Evolutionary conservation across 2,113 vertebrate genomes (phyloP).

Genomic region (Albula goreensis): DNA sequence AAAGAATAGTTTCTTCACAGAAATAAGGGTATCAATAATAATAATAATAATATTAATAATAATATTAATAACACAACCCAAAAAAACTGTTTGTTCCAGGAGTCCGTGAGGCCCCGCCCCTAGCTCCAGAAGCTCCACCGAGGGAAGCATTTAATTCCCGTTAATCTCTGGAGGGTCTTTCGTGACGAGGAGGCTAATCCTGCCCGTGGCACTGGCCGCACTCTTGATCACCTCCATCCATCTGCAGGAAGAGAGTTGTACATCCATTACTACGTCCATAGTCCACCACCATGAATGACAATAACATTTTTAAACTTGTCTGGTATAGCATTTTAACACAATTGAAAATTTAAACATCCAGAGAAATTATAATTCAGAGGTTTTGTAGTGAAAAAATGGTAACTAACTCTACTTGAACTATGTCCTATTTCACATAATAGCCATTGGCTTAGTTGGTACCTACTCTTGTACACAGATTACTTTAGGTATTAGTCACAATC

Average conservation of each 20-base stretch:
- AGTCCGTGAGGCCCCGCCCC: constrained; percentile 65
- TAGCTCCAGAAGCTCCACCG: constrained; percentile 29
- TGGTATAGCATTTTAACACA: too few species aligned
- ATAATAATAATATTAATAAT: not conserved
- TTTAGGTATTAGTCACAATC: too few species aligned
- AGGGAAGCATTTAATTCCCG: constrained; percentile 57
- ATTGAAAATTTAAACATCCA: too few species aligned
- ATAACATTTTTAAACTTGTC: not conserved
- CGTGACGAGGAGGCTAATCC: constrained; percentile 71
- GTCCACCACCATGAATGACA: not conserved
- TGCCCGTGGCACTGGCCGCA: constrained; percentile 77
- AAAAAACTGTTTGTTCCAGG: constrained; percentile 21
- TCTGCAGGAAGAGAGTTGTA: constrained; percentile 61
- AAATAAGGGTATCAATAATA: constrained; percentile 5
- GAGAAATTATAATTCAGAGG: too few species aligned
- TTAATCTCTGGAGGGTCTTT: constrained; percentile 72
- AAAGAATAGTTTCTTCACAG: not conserved
- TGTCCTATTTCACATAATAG: too few species aligned
- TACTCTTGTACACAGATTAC: too few species aligned
- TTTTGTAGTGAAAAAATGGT: too few species aligned
- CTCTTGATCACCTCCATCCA: constrained; percentile 97
- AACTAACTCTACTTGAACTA: too few species aligned
- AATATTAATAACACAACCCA: constrained; percentile 12
- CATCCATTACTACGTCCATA: not conserved
- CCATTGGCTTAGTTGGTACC: too few species aligned